Evolutionary conservation across 2,113 vertebrate genomes (phyloP), one percentile per base, ranked within the genome.

Genomic region (Oryzias javanicus): DNA sequence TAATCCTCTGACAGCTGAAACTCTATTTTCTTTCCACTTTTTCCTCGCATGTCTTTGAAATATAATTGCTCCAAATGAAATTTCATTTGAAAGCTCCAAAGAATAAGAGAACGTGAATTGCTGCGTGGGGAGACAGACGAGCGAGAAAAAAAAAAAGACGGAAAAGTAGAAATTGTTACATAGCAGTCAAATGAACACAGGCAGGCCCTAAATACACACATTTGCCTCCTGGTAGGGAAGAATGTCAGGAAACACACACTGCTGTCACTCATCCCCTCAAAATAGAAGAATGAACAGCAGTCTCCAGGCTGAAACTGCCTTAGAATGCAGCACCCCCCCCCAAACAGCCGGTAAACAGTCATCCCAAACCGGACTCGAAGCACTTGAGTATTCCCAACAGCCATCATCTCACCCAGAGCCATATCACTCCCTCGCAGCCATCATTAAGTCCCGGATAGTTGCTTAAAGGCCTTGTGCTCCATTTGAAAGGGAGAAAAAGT

Each of bases 201-300:
- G 15, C 18, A 14, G 17, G 17, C 49, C 4, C 10, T 29, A 60
- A 19, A 35, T 27, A 74, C 29, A 29, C 12, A 52, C 16, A 70
- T 48, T 49, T 68, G 51, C 69, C 74, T 70, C 57, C 18, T 18
- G 60, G 49, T 63, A 61, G 27, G 42, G 51, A 53, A 61, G 84
- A 81, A 86, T 82, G 82, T 82, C 78, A 85, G 70, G 73, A 75
- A 76, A 77, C 52, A 49, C 64, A 64, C 64, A 77, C 47, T 60
- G 73, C 67, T 72, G 80, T 82, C 82, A 81, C 67, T 85, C 81
- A 76, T 25, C 16, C 50, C 45, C 70, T 86, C 59, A 59, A 69
- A 80, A 77, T 62, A 70, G 64, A 81, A 76, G 67, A 51, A 47
- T 64, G 64, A 83, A 80, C 35, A 74, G 50, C 24, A 19, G n/a